These are phyloP conservation scores for Rhadina sibilatrix DNA, from an alignment of 2,113 vertebrate genomes.

Conservation along the genomic window DNA sequence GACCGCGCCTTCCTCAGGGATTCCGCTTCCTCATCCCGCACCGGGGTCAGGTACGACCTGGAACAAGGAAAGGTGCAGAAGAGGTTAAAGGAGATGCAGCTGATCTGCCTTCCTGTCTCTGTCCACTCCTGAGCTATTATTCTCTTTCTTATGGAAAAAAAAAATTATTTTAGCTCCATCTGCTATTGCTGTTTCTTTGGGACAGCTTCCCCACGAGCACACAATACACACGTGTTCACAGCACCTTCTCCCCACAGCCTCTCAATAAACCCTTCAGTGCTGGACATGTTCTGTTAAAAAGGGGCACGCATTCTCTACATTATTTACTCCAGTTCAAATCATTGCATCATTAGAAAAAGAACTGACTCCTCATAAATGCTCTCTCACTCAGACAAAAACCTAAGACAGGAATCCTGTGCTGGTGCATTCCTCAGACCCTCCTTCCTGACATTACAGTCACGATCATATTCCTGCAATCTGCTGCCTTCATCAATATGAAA, in stretches of 20 bases:
- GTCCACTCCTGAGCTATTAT: background rate
- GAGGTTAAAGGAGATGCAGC: background rate
- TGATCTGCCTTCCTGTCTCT: background rate
- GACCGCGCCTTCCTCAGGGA: constrained; percentile 92
- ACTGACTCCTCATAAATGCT: background rate
- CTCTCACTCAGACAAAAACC: background rate
- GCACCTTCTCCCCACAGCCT: background rate
- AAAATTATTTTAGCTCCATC: background rate
- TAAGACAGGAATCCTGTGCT: background rate
- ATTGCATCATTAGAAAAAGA: background rate
- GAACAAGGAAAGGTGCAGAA: background rate
- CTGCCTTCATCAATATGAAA: constrained; percentile 28
- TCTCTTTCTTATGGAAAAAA: background rate
- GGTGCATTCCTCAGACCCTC: background rate
- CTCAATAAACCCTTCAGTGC: background rate
- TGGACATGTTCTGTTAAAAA: background rate
- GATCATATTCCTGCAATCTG: constrained; percentile 22
- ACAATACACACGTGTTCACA: background rate
- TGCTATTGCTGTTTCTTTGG: background rate
- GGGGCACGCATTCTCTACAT: background rate
- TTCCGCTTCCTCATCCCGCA: constrained; percentile 91
- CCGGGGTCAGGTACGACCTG: constrained; percentile 84
- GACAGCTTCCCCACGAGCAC: background rate
- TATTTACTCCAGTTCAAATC: background rate
- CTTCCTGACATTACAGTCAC: background rate